Percentiles rank a stretch among this genome's conserved stretches.
Evolutionary conservation across 2,888 invertebrate genomes (phyloP).

Genomic region (Orgyia antiqua): DNA sequence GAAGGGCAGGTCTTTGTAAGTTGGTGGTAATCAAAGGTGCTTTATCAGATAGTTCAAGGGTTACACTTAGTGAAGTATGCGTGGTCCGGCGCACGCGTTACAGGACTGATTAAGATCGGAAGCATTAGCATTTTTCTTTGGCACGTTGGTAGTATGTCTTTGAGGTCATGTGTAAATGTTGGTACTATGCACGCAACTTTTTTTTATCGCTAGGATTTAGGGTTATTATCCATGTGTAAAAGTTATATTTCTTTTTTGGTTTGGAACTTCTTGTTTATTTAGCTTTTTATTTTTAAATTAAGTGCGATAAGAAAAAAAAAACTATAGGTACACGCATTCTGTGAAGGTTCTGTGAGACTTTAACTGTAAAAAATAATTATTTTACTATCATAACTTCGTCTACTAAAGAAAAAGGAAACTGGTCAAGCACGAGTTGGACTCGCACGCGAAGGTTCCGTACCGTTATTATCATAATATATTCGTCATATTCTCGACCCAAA

Average conservation of each 20-base stretch:
- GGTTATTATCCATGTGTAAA: conserved; percentile 10
- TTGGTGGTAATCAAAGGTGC: conserved; percentile 42
- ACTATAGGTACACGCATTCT: too few relatives aligned
- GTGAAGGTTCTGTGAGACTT: too few relatives aligned
- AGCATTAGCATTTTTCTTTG: conserved; percentile 70
- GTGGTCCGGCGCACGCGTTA: conserved; percentile 70
- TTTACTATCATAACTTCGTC: too few relatives aligned
- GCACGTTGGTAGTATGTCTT: conserved; percentile 53
- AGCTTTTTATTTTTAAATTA: too few relatives aligned
- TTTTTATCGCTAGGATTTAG: conserved; percentile 20
- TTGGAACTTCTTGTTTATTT: conserved; percentile 6
- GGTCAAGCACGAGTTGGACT: too few relatives aligned
- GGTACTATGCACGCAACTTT: conserved; percentile 50
- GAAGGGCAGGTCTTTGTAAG: conserved; percentile 26
- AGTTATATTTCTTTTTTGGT: conserved; percentile 5
- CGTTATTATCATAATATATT: too few relatives aligned
- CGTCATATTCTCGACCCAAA: too few relatives aligned
- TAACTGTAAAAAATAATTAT: too few relatives aligned
- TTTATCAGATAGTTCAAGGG: conserved; percentile 73
- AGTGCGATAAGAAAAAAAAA: too few relatives aligned
- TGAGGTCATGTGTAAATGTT: conserved; percentile 67
- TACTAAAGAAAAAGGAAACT: too few relatives aligned
- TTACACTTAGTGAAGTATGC: conserved; percentile 67
- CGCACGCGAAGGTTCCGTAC: too few relatives aligned
- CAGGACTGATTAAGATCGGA: conserved; percentile 53